Conservation (phyloP, 2,113 vertebrate genomes). For the Tretioscincus oriximinensis region DNA sequence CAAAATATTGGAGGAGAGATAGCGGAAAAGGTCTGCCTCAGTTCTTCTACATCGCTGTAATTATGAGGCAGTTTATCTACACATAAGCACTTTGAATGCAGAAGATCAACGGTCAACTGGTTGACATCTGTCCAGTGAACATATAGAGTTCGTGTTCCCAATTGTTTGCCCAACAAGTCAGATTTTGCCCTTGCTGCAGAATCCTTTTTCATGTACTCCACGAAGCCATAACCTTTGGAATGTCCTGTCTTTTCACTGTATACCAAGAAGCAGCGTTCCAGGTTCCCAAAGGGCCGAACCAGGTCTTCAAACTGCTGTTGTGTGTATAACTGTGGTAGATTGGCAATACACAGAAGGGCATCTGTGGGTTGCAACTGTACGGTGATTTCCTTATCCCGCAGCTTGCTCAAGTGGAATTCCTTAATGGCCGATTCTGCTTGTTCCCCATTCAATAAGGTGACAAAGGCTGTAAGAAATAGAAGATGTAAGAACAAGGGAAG, state of each 20-base stretch:
- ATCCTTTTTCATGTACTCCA: conserved; percentile 97
- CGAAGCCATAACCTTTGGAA: conserved; percentile 93
- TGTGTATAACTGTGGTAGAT: conserved; percentile 82
- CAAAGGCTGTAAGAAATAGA: conserved; percentile 74
- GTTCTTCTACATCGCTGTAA: conserved; percentile 77
- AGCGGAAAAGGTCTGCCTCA: conserved; percentile 72
- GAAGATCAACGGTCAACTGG: conserved; percentile 79
- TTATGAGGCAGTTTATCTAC: conserved; percentile 82
- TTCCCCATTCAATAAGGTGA: conserved; percentile 88
- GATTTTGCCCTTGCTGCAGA: conserved; percentile 90
- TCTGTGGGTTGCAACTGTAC: conserved; percentile 93
- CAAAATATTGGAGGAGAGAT: conserved; percentile 81
- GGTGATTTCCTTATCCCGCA: conserved; percentile 85
- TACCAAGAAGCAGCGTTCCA: conserved; percentile 92
- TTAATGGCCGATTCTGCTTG: conserved; percentile 87
- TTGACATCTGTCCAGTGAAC: conserved; percentile 94
- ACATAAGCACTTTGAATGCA: conserved; percentile 88
- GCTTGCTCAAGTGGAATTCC: conserved; percentile 80
- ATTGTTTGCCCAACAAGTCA: conserved; percentile 85
- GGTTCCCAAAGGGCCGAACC: conserved; percentile 90
- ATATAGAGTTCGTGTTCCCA: conserved; percentile 88
- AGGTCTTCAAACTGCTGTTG: conserved; percentile 93
- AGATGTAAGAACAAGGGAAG: neutral
- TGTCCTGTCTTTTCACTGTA: conserved; percentile 81
- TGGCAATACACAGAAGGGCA: conserved; percentile 88